phyloP scores from a whole-genome alignment of 2,888 invertebrate genomes.

The Harpalus rufipes region DNA sequence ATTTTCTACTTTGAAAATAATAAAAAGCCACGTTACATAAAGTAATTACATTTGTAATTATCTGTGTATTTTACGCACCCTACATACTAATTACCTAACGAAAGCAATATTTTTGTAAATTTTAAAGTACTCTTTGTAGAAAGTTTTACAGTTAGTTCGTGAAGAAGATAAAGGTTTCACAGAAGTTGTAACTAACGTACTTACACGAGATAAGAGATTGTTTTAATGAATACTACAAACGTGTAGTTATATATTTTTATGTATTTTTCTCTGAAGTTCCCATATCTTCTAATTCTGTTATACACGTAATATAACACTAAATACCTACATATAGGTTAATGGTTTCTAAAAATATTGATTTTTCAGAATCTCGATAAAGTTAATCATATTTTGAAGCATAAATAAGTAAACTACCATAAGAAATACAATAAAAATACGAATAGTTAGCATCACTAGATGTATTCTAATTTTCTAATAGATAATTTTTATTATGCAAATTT shows the following conservation, averaged over 20 bases:
- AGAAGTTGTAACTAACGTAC: neutral
- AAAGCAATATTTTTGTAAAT: neutral
- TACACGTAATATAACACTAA: neutral
- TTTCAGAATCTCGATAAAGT: neutral
- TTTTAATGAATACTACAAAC: constrained; percentile 4
- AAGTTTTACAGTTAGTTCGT: constrained; percentile 2
- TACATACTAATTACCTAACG: neutral
- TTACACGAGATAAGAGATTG: neutral
- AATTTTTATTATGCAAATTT: too few relatives aligned
- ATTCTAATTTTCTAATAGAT: too few relatives aligned
- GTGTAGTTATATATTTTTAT: neutral
- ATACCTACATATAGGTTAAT: neutral
- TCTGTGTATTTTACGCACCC: neutral
- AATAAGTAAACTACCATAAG: neutral
- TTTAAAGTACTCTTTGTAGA: neutral
- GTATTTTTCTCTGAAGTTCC: neutral
- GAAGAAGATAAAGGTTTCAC: constrained; percentile 2
- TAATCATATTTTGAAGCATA: neutral
- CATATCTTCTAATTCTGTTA: neutral
- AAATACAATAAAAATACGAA: too few relatives aligned
- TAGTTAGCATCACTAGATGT: too few relatives aligned
- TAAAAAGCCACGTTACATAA: neutral
- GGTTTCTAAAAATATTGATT: neutral
- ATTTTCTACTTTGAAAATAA: neutral
- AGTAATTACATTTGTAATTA: neutral